A percentile compares a stretch with the other conserved stretches of the same genome.
These are phyloP conservation scores for Chouioia cunea DNA, from an alignment of 2,888 invertebrate genomes.

Conservation along the genomic window DNA sequence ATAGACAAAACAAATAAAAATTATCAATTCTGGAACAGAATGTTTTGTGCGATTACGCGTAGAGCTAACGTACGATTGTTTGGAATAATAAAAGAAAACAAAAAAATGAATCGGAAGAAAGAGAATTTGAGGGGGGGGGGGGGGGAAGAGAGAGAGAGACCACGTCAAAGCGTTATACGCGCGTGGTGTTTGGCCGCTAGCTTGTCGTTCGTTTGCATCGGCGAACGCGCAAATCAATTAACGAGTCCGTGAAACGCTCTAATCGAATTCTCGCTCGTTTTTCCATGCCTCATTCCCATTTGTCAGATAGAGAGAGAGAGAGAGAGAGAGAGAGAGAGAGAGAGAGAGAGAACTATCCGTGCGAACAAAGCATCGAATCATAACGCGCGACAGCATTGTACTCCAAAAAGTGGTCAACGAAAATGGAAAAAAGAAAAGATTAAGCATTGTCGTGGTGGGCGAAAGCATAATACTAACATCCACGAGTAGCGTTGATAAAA, in stretches of 20 bases:
- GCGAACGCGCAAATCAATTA: slow-evolving; percentile 29
- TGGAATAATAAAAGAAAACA: background rate
- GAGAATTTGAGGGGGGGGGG: too few species aligned
- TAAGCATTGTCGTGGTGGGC: background rate
- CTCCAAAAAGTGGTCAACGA: too few species aligned
- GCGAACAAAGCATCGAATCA: too few species aligned
- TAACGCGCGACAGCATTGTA: too few species aligned
- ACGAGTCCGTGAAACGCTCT: background rate
- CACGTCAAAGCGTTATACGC: too few species aligned
- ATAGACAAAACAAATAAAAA: slow-evolving; percentile 43
- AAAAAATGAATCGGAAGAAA: background rate
- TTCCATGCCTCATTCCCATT: too few species aligned
- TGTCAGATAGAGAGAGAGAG: too few species aligned
- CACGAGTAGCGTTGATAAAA: background rate
- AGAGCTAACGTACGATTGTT: background rate
- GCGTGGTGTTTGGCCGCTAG: background rate
- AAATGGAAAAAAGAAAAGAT: background rate
- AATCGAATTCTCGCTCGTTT: too few species aligned
- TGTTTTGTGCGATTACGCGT: background rate
- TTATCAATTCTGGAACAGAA: too few species aligned
- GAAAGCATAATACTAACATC: background rate
- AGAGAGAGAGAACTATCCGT: too few species aligned
- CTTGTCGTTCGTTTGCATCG: slow-evolving; percentile 22
- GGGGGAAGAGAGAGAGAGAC: too few species aligned
- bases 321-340: too few species aligned